These are phyloP conservation scores for Chinchilla lanigera DNA, from an alignment of 2,113 vertebrate species.

Conservation along the genomic window DNA sequence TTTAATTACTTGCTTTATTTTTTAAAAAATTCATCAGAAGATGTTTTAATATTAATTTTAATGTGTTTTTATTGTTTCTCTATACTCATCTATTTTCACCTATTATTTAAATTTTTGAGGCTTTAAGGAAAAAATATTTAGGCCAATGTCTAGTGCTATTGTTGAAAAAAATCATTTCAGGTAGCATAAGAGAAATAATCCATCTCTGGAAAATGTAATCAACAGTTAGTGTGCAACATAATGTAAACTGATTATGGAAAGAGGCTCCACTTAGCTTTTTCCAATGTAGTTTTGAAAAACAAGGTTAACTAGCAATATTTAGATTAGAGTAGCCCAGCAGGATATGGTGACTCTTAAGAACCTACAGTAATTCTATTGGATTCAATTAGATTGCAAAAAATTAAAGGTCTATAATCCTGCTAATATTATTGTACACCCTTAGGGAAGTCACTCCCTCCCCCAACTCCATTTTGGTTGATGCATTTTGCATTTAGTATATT, in stretches of 20 bases:
- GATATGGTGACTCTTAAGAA: conserved; percentile 60
- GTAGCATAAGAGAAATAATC: conserved; percentile 37
- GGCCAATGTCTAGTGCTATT: background rate
- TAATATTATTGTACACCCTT: conserved; percentile 1
- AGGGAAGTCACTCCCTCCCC: conserved; percentile 38
- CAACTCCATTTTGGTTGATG: conserved; percentile 18
- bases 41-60: conserved; percentile 28
- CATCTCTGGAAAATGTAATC: background rate
- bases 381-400: conserved; percentile 69
- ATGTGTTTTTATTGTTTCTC: background rate
- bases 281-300: conserved; percentile 66
- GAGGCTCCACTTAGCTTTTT: conserved; percentile 75
- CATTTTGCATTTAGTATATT: conserved; percentile 60
- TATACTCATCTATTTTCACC: background rate
- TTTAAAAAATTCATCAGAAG: background rate
- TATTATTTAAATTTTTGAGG: conserved; percentile 31
- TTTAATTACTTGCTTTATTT: conserved; percentile 17
- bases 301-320: conserved; percentile 67
- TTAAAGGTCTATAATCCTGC: conserved; percentile 49
- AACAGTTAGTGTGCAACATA: conserved; percentile 42
- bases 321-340: conserved; percentile 63
- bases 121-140: conserved; percentile 42
- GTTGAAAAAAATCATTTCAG: conserved; percentile 27
- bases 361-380: conserved; percentile 69
- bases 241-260: conserved; percentile 68